Evolutionary conservation across 2,113 vertebrate species (phyloP).

Genomic region (Embiotoca jacksoni): DNA sequence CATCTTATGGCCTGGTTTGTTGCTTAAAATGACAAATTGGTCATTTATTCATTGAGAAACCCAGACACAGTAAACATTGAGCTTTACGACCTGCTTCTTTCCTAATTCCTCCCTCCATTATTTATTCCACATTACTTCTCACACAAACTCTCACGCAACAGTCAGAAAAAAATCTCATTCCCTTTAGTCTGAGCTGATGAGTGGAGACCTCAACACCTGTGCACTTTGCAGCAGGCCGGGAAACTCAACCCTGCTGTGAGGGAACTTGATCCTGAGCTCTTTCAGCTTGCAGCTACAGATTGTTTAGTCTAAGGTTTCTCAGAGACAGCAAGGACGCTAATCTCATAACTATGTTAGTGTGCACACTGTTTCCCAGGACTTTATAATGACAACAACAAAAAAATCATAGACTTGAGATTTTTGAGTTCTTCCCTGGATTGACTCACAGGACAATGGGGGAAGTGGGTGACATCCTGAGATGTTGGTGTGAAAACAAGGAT

Average conservation of each 20-base stretch:
- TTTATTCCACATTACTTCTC: neutral
- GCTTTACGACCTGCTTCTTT: neutral
- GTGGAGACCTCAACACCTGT: constrained; percentile 34
- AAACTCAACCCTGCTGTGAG: constrained; percentile 58
- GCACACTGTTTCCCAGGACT: neutral
- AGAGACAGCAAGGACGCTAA: constrained; percentile 33
- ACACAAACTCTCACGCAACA: neutral
- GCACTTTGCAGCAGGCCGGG: constrained; percentile 16
- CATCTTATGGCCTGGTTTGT: neutral
- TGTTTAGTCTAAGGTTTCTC: constrained; percentile 63
- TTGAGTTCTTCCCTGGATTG: neutral
- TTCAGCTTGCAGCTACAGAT: constrained; percentile 73
- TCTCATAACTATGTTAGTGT: neutral
- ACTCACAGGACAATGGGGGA: neutral
- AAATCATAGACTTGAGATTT: constrained; percentile 3
- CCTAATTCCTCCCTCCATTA: neutral
- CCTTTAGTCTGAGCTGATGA: constrained; percentile 53
- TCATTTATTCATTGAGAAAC: constrained; percentile 4
- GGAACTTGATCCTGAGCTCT: constrained; percentile 66
- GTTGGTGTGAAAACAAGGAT: constrained; percentile 2
- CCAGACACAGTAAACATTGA: constrained; percentile 4
- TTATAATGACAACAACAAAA: neutral
- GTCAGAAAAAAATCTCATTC: constrained; percentile 39
- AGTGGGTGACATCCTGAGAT: neutral
- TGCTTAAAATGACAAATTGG: neutral